A percentile compares a stretch with the other conserved stretches of the same genome.
Evolutionary conservation across 1,140 invertebrate species (phyloP).

Genomic region (Dendroctonus valens): DNA sequence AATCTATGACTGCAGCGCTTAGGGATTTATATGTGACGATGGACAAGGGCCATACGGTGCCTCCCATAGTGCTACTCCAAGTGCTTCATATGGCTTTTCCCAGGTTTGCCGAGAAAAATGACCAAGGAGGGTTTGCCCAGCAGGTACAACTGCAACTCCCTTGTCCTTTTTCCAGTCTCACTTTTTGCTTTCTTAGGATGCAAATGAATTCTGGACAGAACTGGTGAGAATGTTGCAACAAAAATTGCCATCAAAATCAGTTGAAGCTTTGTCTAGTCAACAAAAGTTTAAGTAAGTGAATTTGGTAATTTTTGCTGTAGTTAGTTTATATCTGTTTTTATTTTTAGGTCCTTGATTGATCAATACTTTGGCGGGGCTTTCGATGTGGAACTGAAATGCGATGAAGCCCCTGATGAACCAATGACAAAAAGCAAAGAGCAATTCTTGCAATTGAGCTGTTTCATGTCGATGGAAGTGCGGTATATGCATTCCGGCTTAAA

Average conservation of each 20-base stretch:
- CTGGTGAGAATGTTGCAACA: conserved; percentile 89
- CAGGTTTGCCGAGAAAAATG: conserved; percentile 87
- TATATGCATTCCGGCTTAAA: conserved; percentile 93
- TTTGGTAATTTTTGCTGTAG: neutral
- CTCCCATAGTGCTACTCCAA: conserved; percentile 79
- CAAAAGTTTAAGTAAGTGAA: conserved; percentile 43
- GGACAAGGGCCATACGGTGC: conserved; percentile 72
- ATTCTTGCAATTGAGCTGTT: conserved; percentile 96
- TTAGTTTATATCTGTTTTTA: conserved; percentile 1
- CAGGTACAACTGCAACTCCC: conserved; percentile 56
- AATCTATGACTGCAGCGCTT: conserved; percentile 77
- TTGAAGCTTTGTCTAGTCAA: conserved; percentile 34
- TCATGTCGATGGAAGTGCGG: conserved; percentile 96
- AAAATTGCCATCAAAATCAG: conserved; percentile 67
- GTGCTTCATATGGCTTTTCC: conserved; percentile 85
- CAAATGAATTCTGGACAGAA: conserved; percentile 94
- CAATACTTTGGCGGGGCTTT: conserved; percentile 92
- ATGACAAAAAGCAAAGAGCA: conserved; percentile 73
- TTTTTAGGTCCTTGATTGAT: conserved; percentile 78
- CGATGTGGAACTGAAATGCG: conserved; percentile 84
- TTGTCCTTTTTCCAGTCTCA: too few relatives aligned
- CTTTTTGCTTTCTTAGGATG: conserved; percentile 59
- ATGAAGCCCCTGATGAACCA: conserved; percentile 82
- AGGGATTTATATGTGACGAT: conserved; percentile 79
- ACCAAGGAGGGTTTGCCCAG: conserved; percentile 77